Conservation (phyloP, 2,113 vertebrate species). For the Tylochromis polylepis region DNA sequence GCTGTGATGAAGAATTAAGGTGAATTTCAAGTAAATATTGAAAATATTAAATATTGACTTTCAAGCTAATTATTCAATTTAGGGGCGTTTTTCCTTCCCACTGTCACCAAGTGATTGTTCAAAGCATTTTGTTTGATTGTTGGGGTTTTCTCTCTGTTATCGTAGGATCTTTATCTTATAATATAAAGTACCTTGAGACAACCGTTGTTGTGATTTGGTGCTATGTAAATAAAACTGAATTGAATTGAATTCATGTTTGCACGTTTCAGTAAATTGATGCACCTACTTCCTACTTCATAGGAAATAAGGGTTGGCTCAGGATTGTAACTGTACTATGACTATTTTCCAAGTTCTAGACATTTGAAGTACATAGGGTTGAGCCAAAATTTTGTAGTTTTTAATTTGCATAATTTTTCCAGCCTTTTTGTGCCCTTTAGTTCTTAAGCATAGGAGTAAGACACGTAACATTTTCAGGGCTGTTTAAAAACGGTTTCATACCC, state of each 20-base stretch:
- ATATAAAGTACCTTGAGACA: background rate
- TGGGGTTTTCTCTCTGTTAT: background rate
- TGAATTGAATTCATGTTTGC: background rate
- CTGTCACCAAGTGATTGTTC: background rate
- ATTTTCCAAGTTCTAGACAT: background rate
- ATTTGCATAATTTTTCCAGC: background rate
- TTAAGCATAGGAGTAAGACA: background rate
- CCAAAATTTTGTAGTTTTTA: background rate
- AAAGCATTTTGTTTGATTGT: background rate
- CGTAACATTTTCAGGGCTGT: background rate
- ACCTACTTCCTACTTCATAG: background rate
- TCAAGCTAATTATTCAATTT: background rate
- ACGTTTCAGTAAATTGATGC: background rate
- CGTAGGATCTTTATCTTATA: background rate
- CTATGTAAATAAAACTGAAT: background rate
- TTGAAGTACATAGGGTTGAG: background rate
- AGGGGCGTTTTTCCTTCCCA: background rate
- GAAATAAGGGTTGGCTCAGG: no score
- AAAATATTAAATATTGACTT: background rate
- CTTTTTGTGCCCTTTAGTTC: background rate
- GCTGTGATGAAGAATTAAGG: background rate
- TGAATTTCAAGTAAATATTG: background rate
- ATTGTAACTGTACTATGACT: no score
- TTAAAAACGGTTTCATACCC: background rate
- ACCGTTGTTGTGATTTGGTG: background rate